These are phyloP conservation scores for Grallaria varia DNA, from an alignment of 2,113 vertebrate genomes.

Conservation along the genomic window DNA sequence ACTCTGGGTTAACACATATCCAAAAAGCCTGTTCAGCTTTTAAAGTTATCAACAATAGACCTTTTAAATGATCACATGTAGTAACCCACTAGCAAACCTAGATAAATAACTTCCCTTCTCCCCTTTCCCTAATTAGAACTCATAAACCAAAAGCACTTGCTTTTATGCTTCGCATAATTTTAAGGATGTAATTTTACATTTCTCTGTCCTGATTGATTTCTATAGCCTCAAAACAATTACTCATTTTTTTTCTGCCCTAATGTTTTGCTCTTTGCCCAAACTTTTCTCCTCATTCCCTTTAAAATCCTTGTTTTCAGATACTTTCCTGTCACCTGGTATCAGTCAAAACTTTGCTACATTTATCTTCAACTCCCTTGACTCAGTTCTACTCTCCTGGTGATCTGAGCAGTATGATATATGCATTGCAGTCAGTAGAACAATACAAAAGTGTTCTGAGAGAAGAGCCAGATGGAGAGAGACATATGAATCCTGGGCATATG, in stretches of 20 bases:
- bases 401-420: not conserved
- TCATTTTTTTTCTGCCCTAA: not conserved
- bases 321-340: not conserved
- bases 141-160: not conserved
- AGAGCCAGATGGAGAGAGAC: conserved; percentile 35
- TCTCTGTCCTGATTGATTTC: not conserved
- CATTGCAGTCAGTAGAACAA: not conserved
- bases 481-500: not conserved
- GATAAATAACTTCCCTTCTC: not conserved
- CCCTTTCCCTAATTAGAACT: not conserved
- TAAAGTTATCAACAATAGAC: not conserved
- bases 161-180: not conserved
- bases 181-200: not conserved
- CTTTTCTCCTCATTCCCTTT: not conserved
- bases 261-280: not conserved
- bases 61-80: not conserved
- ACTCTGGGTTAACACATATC: not conserved
- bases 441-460: conserved; percentile 29
- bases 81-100: not conserved
- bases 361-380: not conserved
- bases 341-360: not conserved
- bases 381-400: not conserved
- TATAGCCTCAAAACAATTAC: not conserved
- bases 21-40: not conserved
- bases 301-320: not conserved